Percentiles rank a stretch among this genome's conserved stretches.
Evolutionary conservation across 2,888 invertebrate species (phyloP).

Genomic region (Chrysopilus asiliformis): DNA sequence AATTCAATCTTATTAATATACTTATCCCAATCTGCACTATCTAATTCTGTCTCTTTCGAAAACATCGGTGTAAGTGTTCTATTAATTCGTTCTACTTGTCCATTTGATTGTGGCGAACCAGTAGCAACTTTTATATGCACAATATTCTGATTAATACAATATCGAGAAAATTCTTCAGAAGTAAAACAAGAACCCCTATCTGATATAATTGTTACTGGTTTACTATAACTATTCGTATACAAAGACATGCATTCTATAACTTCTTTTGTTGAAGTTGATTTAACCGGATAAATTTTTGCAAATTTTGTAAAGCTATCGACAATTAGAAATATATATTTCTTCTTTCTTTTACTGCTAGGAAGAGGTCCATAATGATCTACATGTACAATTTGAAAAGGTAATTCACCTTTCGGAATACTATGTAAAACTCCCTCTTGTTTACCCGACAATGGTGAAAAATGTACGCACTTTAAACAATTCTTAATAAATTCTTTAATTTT

Average conservation of each 20-base stretch:
- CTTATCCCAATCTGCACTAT: slow-evolving; percentile 6
- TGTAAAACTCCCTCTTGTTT: too few species aligned
- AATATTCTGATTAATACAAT: slow-evolving; percentile 14
- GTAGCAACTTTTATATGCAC: slow-evolving; percentile 19
- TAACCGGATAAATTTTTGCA: slow-evolving; percentile 1
- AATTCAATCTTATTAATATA: slow-evolving; percentile 14
- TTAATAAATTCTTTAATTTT: slow-evolving; percentile 11
- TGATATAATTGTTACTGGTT: slow-evolving; percentile 1
- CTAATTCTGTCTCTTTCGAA: slow-evolving; percentile 7
- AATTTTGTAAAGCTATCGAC: too few species aligned
- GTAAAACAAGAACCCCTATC: slow-evolving; percentile 8
- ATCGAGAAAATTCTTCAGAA: slow-evolving; percentile 10
- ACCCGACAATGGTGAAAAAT: too few species aligned
- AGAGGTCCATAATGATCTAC: too few species aligned
- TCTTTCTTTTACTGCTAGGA: slow-evolving; percentile 7
- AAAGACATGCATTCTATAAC: not conserved
- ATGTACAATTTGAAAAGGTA: too few species aligned
- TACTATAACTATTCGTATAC: slow-evolving; percentile 2
- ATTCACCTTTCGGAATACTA: too few species aligned
- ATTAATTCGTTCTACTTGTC: slow-evolving; percentile 17
- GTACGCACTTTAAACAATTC: too few species aligned
- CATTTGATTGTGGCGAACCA: slow-evolving; percentile 21
- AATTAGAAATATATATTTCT: not conserved
- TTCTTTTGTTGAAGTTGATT: slow-evolving; percentile 13
- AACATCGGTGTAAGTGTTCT: slow-evolving; percentile 8